phyloP scores from a whole-genome alignment of 2,113 vertebrate species.

The Phylloscopus trochiloides region DNA sequence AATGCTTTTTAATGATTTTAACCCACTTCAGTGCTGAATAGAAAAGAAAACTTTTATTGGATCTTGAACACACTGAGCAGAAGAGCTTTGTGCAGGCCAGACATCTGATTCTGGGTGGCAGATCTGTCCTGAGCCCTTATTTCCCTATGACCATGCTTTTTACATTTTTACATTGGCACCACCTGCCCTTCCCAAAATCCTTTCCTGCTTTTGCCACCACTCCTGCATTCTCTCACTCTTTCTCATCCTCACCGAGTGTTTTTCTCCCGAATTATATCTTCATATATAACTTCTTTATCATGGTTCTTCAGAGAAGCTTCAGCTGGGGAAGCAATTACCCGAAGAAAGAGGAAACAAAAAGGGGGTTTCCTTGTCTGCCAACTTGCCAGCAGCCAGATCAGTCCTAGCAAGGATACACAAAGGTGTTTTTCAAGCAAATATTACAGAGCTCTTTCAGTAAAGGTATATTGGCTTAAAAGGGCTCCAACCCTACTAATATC shows the following conservation, averaged over 20 bases:
- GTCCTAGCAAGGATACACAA: neutral
- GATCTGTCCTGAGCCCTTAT: neutral
- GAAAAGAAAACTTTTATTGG: neutral
- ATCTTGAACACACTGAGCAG: neutral
- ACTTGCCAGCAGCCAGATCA: neutral
- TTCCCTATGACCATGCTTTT: neutral
- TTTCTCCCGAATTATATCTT: neutral
- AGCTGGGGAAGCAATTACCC: neutral
- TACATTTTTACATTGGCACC: neutral
- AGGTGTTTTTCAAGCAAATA: conserved; percentile 23
- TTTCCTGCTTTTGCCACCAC: neutral
- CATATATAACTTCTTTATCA: neutral
- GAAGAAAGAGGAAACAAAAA: neutral
- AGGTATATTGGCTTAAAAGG: conserved; percentile 16
- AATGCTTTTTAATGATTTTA: neutral
- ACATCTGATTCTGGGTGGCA: neutral
- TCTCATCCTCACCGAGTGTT: neutral
- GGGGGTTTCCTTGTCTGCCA: neutral
- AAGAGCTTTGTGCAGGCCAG: neutral
- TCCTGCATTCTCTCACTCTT: neutral
- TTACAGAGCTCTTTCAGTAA: conserved; percentile 10
- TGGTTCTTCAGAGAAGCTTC: neutral
- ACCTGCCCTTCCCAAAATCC: neutral
- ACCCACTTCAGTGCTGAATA: neutral
- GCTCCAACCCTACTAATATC: neutral